phyloP scores from a whole-genome alignment of 2,888 invertebrate genomes.

The Priocnemis perturbator region DNA sequence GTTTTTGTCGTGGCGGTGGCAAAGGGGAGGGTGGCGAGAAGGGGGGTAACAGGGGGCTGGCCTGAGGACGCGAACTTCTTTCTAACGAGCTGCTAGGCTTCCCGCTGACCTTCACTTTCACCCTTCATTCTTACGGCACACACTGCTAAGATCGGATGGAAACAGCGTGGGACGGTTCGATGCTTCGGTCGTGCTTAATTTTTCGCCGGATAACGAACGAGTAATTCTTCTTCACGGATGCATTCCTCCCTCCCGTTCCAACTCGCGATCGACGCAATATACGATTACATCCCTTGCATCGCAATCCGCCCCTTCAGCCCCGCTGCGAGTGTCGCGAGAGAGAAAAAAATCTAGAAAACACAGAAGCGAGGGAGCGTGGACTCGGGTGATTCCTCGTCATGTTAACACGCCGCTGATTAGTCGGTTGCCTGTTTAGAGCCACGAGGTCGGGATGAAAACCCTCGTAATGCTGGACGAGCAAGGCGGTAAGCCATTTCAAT shows the following conservation, averaged over 20 bases:
- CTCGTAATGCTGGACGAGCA: conserved; percentile 99
- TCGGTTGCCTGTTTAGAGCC: conserved; percentile 91
- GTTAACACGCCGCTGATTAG: conserved; percentile 71
- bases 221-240: too few species aligned
- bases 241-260: not conserved
- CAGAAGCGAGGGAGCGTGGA: conserved; percentile 58
- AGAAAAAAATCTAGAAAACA: conserved; percentile 31
- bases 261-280: not conserved
- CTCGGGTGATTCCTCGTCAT: conserved; percentile 52
- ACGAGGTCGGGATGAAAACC: conserved; percentile 99
- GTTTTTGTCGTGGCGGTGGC: too few species aligned
- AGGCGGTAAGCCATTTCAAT: conserved; percentile 93
- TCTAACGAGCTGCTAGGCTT: too few species aligned
- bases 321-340: not conserved
- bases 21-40: not conserved
- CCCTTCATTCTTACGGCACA: not conserved
- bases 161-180: too few species aligned
- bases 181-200: too few species aligned
- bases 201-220: too few species aligned
- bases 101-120: not conserved
- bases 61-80: too few species aligned
- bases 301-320: conserved; percentile 3
- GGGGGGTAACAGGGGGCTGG: too few species aligned
- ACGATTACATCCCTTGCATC: conserved; percentile 19
- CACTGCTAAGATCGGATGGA: too few species aligned